Evolutionary conservation across 1,140 invertebrate genomes (phyloP), one percentile per base, ranked within the genome.

Genomic region (Euschistus heros): DNA sequence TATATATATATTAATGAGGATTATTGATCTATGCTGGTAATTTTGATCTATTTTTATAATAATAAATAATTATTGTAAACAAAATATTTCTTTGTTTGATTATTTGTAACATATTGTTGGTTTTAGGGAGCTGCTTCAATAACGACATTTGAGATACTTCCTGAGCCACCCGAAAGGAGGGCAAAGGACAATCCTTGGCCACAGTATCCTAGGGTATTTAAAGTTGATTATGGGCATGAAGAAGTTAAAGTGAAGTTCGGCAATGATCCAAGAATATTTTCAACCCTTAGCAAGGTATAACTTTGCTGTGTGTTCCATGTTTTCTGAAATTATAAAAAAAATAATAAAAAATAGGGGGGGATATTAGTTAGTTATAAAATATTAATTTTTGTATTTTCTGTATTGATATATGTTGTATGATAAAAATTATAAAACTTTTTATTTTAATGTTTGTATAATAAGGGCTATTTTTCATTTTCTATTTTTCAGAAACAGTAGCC

Each of bases 211-310:
- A 82, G 91, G 73, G 87, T 98, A 8, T 97, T 98, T 80, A 88
- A 94, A 70, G 87, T 98, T 2, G 97, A 99, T 76, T 99, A 99
- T 74, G 97, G 97, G 0, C 97, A 99, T 73, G 96, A 98, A 74
- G 97, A 99, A 79, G 93, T 96, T 0, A 85, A 86, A 73, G 78
- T 94, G 0, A 92, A 92, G 74, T 92, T 86, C 78, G 95, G 95
- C 8, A 82, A 87, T 46, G 97, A 99, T 80, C 97, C 97, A 6
- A 81, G 97, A 37, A 86, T 91, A 70, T 99, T 94, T 77, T 91
- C 86, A 67, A 94, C 94, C 61, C 82, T 94, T 63, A 97, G 92
- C 71, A 96, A 90, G 76, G 85, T 86, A 77, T 10, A 37, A 13
- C 10, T 37, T 10, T 37, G 33, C 33, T 10, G 33, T 37, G 30